A percentile compares a stretch with the other conserved stretches of the same genome.
Evolutionary conservation across 1,140 invertebrate genomes (phyloP).

Genomic region (Papilio xuthus): DNA sequence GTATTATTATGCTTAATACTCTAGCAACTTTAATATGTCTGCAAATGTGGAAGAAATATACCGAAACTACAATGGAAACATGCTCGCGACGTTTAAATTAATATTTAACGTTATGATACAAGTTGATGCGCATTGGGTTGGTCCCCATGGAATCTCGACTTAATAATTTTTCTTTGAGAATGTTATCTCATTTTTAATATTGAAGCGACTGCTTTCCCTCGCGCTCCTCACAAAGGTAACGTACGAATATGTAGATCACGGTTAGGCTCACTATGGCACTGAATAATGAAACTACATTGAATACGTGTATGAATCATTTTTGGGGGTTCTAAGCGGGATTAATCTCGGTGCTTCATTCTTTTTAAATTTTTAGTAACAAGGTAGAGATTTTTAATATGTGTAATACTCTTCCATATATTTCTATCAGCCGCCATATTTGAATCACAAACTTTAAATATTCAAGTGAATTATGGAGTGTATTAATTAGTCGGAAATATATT

Average conservation of each 20-base stretch:
- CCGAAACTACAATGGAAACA: slow-evolving; percentile 59
- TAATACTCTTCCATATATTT: no score
- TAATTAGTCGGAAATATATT: no score
- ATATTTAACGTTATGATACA: slow-evolving; percentile 78
- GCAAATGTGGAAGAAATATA: slow-evolving; percentile 35
- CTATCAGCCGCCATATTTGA: no score
- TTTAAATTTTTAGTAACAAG: background rate
- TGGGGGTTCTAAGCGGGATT: slow-evolving; percentile 40
- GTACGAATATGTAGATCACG: slow-evolving; percentile 61
- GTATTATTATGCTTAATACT: background rate
- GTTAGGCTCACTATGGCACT: slow-evolving; percentile 51
- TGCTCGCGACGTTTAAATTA: slow-evolving; percentile 61
- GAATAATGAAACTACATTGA: slow-evolving; percentile 58
- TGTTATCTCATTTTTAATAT: slow-evolving; percentile 79
- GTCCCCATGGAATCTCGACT: slow-evolving; percentile 71
- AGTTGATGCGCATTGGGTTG: slow-evolving; percentile 74
- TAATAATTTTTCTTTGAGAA: slow-evolving; percentile 79
- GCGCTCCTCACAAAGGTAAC: slow-evolving; percentile 69
- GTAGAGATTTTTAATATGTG: background rate
- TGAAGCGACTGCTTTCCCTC: slow-evolving; percentile 70
- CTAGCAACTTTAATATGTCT: background rate
- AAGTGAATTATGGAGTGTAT: no score
- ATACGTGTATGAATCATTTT: slow-evolving; percentile 40
- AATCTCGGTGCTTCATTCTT: background rate
- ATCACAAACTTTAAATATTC: no score